Percentiles rank a stretch among this genome's conserved stretches.
Evolutionary conservation across 2,888 invertebrate species (phyloP).

Genomic region (Drosophila yooni): DNA sequence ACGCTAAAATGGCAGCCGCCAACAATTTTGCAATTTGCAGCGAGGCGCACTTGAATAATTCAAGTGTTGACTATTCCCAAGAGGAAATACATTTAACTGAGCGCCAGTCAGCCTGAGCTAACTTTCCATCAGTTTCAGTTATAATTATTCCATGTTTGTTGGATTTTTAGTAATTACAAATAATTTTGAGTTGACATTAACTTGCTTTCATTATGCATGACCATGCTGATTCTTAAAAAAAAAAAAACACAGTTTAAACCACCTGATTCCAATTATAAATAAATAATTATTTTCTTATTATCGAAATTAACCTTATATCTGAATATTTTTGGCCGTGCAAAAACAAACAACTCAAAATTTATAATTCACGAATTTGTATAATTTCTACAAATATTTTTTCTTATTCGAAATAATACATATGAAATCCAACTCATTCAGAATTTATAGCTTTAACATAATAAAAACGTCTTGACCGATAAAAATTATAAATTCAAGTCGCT

Average conservation of each 20-base stretch:
- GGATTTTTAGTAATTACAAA: not conserved
- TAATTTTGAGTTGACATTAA: constrained; percentile 18
- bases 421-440: not conserved
- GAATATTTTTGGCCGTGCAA: not conserved
- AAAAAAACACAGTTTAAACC: not conserved
- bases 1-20: constrained; percentile 9
- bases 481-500: not conserved
- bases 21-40: constrained; percentile 24
- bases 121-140: constrained; percentile 1
- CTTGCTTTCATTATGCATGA: not conserved
- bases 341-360: not conserved
- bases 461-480: not conserved
- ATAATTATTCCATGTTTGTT: not conserved
- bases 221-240: constrained; percentile 24
- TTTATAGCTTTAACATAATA: not conserved
- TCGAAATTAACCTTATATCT: not conserved
- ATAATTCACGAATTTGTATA: not conserved
- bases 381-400: not conserved
- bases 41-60: constrained; percentile 60
- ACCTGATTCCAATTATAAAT: not conserved
- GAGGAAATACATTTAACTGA: not conserved
- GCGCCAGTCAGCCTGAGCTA: not conserved
- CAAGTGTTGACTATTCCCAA: constrained; percentile 25
- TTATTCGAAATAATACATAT: not conserved
- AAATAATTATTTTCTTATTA: not conserved